Evolutionary conservation across 2,113 vertebrate species (phyloP).

Genomic region (Alligator sinensis): DNA sequence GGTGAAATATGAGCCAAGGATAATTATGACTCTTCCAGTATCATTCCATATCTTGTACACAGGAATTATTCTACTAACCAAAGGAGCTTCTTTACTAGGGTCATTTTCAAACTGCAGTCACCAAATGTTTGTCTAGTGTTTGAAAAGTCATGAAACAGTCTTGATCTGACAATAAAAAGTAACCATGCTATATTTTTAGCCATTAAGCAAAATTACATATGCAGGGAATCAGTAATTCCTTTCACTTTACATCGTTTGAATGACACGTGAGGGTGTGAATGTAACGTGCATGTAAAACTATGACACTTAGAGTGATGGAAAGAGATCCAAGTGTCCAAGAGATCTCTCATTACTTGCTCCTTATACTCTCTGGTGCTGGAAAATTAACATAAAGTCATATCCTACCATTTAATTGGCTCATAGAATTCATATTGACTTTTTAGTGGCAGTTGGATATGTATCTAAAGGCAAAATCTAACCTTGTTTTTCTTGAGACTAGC

Average conservation of each 20-base stretch:
- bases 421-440: background rate
- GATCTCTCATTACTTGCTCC: background rate
- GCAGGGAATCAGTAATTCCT: background rate
- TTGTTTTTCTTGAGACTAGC: background rate
- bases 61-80: background rate
- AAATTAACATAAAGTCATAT: background rate
- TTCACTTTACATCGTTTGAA: accelerated
- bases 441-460: accelerated
- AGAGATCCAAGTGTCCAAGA: background rate
- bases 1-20: constrained; percentile 1
- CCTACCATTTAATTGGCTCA: background rate
- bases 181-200: background rate
- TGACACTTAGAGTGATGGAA: background rate
- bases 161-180: background rate
- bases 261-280: accelerated
- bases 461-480: background rate
- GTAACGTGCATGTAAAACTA: background rate
- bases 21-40: background rate
- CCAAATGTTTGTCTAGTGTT: background rate
- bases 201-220: background rate
- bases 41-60: background rate
- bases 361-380: background rate
- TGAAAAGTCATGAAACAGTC: background rate
- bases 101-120: background rate
- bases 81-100: background rate